Evolutionary conservation across 2,113 vertebrate genomes (phyloP), one percentile per base, ranked within the genome.

Genomic region (Hemibagrus wyckioides): DNA sequence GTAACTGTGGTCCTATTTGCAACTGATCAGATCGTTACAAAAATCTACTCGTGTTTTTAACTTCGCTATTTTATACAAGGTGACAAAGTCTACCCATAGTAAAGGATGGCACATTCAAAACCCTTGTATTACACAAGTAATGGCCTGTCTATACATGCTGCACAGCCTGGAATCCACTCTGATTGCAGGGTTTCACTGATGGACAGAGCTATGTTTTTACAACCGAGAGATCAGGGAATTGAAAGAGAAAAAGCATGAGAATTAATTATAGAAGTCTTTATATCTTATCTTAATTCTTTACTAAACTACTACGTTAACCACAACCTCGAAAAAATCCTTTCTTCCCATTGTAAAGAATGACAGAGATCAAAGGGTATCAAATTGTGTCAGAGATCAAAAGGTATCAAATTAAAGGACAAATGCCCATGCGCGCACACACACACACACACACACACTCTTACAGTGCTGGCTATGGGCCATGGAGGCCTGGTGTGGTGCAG

Each of bases 101-200:
- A 89, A 85, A 92, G 82, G 86, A 85, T 90, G 89, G 82, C 65
- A 90, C 86, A 88, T 67, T 83, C 83, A 81, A 57, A 89, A 85
- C 52, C 80, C 52, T 87, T 92, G 89, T 86, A 89, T 92, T 94
- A 92, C 90, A 91, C 93, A 93, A 92, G 91, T 83, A 82, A 50
- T 54, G 28, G 92, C 95, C 88, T 95, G 95, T 91, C 90, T 65
- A 89, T 92, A 92, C 95, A 94, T 50, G 95, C 89, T 90, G 85
- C 90, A 79, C 73, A 87, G 92, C 23, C 90, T 90, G 94, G 94
- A 95, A 95, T 96, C 94, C 92, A 86, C 90, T 81, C 28, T 94
- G 95, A 95, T 95, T 96, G 94, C 90, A 95, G 94, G 95, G 92
- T 94, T 94, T 94, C 91, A 92, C 91, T 93, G 91, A 94, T 92